A percentile compares a stretch with the other conserved stretches of the same genome.
phyloP scores from a whole-genome alignment of 1,140 invertebrate species.

The Caenorhabditis elegans region DNA sequence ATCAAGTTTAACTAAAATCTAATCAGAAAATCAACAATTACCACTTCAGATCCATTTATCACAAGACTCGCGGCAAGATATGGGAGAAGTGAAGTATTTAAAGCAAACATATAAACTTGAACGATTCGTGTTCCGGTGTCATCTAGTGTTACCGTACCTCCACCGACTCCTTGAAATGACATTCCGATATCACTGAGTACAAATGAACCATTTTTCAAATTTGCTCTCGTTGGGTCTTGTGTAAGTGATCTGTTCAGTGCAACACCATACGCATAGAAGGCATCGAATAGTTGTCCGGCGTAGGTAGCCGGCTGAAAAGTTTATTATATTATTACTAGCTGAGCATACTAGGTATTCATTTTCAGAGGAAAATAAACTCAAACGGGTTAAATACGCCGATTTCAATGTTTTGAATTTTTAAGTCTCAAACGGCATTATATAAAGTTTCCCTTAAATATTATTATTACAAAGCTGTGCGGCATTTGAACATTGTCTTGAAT shows the following conservation, averaged over 20 bases:
- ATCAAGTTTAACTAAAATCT: no score
- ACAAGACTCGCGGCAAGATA: neutral
- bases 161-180: neutral
- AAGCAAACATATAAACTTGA: neutral
- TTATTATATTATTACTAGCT: no score
- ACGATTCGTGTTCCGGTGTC: neutral
- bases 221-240: neutral
- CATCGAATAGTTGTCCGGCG: conserved; percentile 29
- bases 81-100: neutral
- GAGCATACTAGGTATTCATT: no score
- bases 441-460: no score
- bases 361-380: no score
- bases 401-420: no score
- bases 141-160: neutral
- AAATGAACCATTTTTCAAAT: neutral
- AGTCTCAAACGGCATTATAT: no score
- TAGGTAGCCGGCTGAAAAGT: conserved; percentile 1
- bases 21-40: no score
- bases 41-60: neutral
- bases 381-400: no score
- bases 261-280: conserved; percentile 23
- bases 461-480: no score
- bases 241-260: conserved; percentile 11
- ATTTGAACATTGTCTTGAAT: no score
- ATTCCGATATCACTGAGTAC: neutral